These are phyloP conservation scores for Lepus timidus DNA, from an alignment of 2,113 vertebrate species.

Conservation along the genomic window DNA sequence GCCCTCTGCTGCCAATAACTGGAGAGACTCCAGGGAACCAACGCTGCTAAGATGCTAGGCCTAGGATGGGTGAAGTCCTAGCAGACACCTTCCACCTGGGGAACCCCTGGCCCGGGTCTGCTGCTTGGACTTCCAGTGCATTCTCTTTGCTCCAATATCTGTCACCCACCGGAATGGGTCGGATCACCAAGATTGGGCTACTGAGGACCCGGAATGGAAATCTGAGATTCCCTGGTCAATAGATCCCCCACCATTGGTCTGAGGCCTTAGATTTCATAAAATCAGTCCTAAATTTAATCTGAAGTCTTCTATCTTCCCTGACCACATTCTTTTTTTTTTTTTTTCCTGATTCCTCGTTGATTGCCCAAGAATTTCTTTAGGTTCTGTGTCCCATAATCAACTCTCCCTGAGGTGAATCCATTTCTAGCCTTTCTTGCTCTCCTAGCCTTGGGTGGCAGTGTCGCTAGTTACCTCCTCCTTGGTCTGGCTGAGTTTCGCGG, in stretches of 20 bases:
- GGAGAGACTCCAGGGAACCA: background rate
- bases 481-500: conserved; percentile 89
- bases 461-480: conserved; percentile 90
- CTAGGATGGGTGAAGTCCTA: background rate
- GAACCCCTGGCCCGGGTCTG: background rate
- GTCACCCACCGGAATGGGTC: background rate
- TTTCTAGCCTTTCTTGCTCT: background rate
- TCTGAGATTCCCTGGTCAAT: background rate
- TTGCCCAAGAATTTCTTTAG: conserved; percentile 1
- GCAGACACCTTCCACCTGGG: background rate
- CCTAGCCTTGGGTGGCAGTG: background rate
- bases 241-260: background rate
- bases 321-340: background rate
- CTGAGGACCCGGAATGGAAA: background rate
- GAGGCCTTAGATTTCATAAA: background rate
- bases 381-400: background rate
- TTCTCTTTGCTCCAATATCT: background rate
- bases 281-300: background rate
- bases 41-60: background rate
- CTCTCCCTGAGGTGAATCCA: background rate
- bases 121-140: background rate
- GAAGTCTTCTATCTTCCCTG: background rate
- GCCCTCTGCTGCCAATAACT: conserved; percentile 75
- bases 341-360: background rate
- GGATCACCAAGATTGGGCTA: background rate